Percentiles rank a stretch among this genome's conserved stretches.
Evolutionary conservation across 2,888 invertebrate genomes (phyloP).

Genomic region (Galerucella calmariensis): DNA sequence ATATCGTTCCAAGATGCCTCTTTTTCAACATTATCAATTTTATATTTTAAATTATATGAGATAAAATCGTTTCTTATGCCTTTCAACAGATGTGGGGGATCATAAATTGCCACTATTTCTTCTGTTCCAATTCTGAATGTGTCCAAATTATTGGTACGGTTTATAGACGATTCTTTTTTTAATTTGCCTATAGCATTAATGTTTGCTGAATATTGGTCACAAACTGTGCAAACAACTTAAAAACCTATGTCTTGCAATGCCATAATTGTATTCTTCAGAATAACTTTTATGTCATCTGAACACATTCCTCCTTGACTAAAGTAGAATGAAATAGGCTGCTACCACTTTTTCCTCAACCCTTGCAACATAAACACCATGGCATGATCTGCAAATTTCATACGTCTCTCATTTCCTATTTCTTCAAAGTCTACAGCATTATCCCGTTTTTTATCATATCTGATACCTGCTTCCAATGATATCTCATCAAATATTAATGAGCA

Average conservation of each 20-base stretch:
- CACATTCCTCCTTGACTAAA: constrained; percentile 29
- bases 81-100: constrained; percentile 1
- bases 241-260: constrained; percentile 23
- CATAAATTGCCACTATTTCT: not conserved
- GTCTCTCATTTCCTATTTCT: constrained; percentile 16
- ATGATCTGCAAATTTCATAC: constrained; percentile 35
- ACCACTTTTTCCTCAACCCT: constrained; percentile 32
- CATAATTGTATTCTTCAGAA: constrained; percentile 19
- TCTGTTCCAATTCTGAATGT: not conserved
- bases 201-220: constrained; percentile 18
- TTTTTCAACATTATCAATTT: constrained; percentile 6
- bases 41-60: not conserved
- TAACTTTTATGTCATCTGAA: constrained; percentile 13
- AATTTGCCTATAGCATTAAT: not conserved
- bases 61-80: not conserved
- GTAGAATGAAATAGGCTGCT: constrained; percentile 29
- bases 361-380: constrained; percentile 33
- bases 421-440: constrained; percentile 23
- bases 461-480: not conserved
- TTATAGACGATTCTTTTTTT: not conserved
- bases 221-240: constrained; percentile 25
- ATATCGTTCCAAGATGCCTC: constrained; percentile 7
- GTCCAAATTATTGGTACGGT: not conserved
- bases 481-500: not conserved
- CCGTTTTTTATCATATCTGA: not conserved